Conservation (phyloP, 2,113 vertebrate genomes). For the Dermatemys mawii region DNA sequence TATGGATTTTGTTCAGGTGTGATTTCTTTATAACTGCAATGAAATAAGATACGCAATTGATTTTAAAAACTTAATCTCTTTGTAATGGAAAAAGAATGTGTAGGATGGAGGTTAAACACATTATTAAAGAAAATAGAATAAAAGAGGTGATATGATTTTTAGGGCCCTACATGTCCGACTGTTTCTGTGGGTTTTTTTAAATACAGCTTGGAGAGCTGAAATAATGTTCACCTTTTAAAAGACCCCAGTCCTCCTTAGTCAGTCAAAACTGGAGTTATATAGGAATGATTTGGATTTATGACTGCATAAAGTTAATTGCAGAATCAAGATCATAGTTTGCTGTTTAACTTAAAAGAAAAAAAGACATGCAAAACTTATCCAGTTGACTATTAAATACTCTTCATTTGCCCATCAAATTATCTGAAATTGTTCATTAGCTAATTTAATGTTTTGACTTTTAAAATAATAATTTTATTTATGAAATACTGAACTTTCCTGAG, state of each 20-base stretch:
- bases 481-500: too few relatives aligned
- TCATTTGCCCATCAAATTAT: too few relatives aligned
- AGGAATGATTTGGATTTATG: neutral
- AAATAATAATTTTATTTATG: too few relatives aligned
- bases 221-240: neutral
- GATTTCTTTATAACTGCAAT: neutral
- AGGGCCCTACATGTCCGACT: neutral
- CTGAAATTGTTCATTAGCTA: too few relatives aligned
- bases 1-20: neutral
- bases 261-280: neutral
- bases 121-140: neutral
- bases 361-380: too few relatives aligned
- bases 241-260: neutral
- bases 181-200: neutral
- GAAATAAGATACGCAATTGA: neutral
- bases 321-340: too few relatives aligned
- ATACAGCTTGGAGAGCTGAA: neutral
- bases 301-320: too few relatives aligned
- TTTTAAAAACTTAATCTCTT: neutral
- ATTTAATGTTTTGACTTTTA: too few relatives aligned
- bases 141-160: neutral
- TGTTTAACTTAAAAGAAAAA: too few relatives aligned
- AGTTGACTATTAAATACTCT: too few relatives aligned
- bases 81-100: neutral
- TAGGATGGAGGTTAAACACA: neutral